Evolutionary conservation across 2,888 invertebrate genomes (phyloP).

Genomic region (Stenolophus ochropezus): DNA sequence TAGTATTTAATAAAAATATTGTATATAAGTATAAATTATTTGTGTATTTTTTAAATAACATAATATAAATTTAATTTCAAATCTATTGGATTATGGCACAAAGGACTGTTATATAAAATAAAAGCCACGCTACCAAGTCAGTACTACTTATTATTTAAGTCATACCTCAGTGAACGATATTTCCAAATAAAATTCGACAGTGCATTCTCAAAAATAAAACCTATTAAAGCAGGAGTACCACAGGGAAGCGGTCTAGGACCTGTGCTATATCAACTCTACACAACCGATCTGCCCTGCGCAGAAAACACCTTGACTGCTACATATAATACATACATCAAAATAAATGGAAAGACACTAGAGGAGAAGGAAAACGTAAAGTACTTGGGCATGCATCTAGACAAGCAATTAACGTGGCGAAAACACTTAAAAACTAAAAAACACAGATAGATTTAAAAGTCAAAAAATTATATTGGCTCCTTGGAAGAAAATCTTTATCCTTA

Average conservation of each 20-base stretch:
- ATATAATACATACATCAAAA: slow-evolving; percentile 27
- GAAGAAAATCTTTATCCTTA: no score
- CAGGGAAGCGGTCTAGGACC: not conserved
- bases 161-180: not conserved
- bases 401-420: slow-evolving; percentile 58
- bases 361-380: slow-evolving; percentile 64
- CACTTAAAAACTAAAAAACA: slow-evolving; percentile 60
- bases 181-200: not conserved
- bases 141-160: not conserved
- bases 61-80: no score
- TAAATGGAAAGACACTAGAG: slow-evolving; percentile 64
- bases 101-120: no score
- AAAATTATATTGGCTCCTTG: slow-evolving; percentile 48
- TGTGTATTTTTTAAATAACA: no score
- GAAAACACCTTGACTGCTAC: not conserved
- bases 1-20: no score
- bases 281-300: not conserved
- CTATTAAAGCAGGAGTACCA: not conserved
- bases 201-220: not conserved
- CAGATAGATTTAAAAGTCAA: slow-evolving; percentile 56
- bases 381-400: slow-evolving; percentile 62
- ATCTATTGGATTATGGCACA: no score
- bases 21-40: no score
- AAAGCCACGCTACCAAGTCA: not conserved
- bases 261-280: not conserved